Conservation (phyloP, 2,113 vertebrate genomes). For the Sardina pilchardus region DNA sequence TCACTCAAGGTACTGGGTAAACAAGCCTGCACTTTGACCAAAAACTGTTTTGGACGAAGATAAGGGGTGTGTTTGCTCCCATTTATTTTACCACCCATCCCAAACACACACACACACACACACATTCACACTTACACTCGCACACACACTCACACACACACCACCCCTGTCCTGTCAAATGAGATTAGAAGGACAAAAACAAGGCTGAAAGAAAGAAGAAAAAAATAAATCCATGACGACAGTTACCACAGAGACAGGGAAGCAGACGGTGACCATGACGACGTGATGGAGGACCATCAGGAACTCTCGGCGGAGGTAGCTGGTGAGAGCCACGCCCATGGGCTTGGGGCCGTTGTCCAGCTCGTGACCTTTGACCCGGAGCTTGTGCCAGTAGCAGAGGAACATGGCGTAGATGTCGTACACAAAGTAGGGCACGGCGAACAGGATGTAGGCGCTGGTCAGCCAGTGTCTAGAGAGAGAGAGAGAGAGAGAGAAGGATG, state of each 20-base stretch:
- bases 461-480: conserved; percentile 45
- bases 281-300: conserved; percentile 91
- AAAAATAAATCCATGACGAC: conserved; percentile 33
- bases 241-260: conserved; percentile 89
- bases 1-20: not conserved
- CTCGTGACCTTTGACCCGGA: conserved; percentile 84
- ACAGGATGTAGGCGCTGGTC: conserved; percentile 83
- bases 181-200: not conserved
- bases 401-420: conserved; percentile 94
- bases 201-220: not conserved
- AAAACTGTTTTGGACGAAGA: not conserved
- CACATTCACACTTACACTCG: not conserved
- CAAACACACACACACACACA: not conserved
- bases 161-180: not conserved
- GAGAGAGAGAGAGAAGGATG: not conserved
- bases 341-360: conserved; percentile 59
- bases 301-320: conserved; percentile 85
- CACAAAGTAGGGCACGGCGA: conserved; percentile 89
- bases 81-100: not conserved
- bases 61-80: not conserved
- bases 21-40: not conserved
- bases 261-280: conserved; percentile 89
- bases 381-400: conserved; percentile 89
- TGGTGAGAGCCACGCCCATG: conserved; percentile 65
- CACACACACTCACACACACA: not conserved